Percentiles rank a stretch among this genome's conserved stretches.
These are phyloP conservation scores for Orthonychiurus folsomi DNA, from an alignment of 2,888 invertebrate genomes.

Conservation along the genomic window DNA sequence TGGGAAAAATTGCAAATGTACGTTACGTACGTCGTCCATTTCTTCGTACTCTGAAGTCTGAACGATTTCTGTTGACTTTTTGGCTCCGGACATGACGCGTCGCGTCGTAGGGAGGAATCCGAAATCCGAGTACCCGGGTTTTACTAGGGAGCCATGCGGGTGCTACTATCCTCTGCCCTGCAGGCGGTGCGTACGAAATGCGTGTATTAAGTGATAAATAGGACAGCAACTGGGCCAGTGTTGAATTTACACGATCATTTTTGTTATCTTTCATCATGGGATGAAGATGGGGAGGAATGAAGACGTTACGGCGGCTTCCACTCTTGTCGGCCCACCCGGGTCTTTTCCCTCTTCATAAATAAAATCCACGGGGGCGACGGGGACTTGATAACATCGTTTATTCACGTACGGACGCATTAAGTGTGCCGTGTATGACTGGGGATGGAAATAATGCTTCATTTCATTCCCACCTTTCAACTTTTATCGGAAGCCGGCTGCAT, in stretches of 20 bases:
- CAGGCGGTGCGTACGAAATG: background rate
- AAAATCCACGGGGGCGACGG: too few relatives aligned
- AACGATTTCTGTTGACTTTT: background rate
- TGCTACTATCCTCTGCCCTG: background rate
- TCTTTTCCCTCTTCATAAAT: background rate
- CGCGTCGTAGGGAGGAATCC: background rate
- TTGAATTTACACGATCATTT: background rate
- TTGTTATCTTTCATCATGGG: conserved; percentile 1
- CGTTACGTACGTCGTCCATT: background rate
- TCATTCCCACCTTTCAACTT: too few relatives aligned
- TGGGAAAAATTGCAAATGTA: background rate
- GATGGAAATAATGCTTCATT: too few relatives aligned
- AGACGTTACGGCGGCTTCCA: background rate
- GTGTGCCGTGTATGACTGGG: too few relatives aligned
- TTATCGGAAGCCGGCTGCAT: too few relatives aligned
- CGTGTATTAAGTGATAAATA: background rate
- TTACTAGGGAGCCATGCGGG: background rate
- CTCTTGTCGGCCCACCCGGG: background rate
- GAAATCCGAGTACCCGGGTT: too few relatives aligned
- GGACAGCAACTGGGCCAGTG: background rate
- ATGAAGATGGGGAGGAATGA: background rate
- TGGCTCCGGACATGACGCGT: background rate
- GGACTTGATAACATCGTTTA: too few relatives aligned
- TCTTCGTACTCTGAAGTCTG: background rate
- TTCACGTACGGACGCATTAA: too few relatives aligned